Conservation (phyloP, 2,797 vertebrate genomes). For the Epinephelus coioides region DNA sequence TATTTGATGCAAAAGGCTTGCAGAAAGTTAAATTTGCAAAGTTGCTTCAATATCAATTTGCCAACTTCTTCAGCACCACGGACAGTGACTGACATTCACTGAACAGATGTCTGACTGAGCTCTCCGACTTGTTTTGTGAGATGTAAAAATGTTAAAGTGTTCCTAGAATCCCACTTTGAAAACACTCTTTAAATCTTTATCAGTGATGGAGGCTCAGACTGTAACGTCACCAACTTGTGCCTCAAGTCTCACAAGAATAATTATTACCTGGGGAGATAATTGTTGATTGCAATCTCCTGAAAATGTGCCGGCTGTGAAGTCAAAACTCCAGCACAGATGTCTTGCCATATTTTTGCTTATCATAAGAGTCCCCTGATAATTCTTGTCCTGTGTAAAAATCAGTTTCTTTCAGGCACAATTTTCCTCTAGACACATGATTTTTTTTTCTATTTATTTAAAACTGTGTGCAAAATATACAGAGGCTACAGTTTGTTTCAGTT, state of each 20-base stretch:
- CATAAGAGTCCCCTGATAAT: background rate
- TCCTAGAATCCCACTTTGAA: background rate
- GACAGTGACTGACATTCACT: background rate
- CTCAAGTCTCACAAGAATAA: conserved; percentile 18
- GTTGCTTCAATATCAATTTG: conserved; percentile 6
- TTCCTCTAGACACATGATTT: background rate
- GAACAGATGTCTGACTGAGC: background rate
- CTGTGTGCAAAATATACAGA: background rate
- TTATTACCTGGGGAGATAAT: conserved; percentile 2
- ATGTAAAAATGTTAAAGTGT: too few relatives aligned
- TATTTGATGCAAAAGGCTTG: too few relatives aligned
- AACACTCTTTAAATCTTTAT: background rate
- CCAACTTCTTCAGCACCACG: background rate
- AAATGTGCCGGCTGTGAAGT: conserved; percentile 28
- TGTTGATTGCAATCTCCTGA: conserved; percentile 7
- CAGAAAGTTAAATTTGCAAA: background rate
- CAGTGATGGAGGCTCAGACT: background rate
- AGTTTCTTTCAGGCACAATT: background rate
- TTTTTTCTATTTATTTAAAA: background rate
- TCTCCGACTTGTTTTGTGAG: background rate
- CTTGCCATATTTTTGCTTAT: background rate
- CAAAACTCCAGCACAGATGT: conserved; percentile 13
- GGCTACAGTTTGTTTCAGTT: background rate
- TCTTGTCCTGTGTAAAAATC: background rate
- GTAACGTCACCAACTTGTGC: background rate